Conservation (phyloP, 1,140 invertebrate genomes). For the Idris sp. region DNA sequence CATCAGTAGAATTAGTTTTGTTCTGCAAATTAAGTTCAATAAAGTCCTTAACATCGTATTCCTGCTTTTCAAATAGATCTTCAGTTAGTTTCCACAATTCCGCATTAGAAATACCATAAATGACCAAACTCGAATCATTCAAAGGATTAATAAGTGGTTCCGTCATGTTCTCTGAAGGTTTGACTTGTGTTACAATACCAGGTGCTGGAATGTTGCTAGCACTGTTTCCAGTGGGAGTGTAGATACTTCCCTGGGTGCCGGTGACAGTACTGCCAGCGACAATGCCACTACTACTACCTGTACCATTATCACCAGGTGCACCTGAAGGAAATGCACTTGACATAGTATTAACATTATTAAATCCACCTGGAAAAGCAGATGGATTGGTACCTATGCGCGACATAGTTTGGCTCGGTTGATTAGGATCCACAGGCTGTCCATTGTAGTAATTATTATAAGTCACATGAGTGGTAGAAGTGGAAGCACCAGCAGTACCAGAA, state of each 20-base stretch:
- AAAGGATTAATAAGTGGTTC: constrained; percentile 9
- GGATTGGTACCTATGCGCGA: constrained; percentile 1
- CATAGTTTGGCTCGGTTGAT: constrained; percentile 11
- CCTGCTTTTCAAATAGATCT: constrained; percentile 69
- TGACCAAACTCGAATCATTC: constrained; percentile 39
- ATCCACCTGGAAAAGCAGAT: constrained; percentile 5
- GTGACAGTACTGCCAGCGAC: background rate
- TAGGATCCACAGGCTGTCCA: constrained; percentile 38
- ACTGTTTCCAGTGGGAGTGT: constrained; percentile 19
- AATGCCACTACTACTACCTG: constrained; percentile 4
- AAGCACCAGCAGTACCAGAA: constrained; percentile 3
- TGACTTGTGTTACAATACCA: constrained; percentile 38
- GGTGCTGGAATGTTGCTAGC: constrained; percentile 23
- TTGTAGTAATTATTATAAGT: constrained; percentile 70
- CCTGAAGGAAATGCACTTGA: background rate
- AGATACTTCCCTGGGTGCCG: constrained; percentile 12
- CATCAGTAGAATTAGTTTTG: constrained; percentile 65
- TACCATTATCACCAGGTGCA: background rate
- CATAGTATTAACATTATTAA: constrained; percentile 9
- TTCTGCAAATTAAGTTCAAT: constrained; percentile 73
- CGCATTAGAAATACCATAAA: constrained; percentile 65
- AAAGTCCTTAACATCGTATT: constrained; percentile 65
- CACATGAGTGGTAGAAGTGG: constrained; percentile 61
- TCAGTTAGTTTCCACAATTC: constrained; percentile 71
- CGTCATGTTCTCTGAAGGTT: constrained; percentile 1